These are phyloP conservation scores for Ctenoplectra terminalis DNA, from an alignment of 1,140 invertebrate species.

Conservation along the genomic window DNA sequence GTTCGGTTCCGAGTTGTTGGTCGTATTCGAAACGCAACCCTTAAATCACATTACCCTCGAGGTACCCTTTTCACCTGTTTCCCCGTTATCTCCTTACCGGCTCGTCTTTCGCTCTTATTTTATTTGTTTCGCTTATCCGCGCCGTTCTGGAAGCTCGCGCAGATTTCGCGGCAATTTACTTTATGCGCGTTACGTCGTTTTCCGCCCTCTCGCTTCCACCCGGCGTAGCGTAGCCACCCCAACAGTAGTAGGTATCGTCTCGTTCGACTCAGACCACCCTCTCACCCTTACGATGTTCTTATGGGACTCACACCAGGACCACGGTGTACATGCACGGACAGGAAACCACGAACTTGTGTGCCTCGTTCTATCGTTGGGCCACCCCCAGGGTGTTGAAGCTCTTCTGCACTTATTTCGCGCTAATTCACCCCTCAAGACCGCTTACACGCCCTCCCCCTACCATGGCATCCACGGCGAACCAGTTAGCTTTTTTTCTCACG, in stretches of 20 bases:
- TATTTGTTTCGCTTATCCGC: constrained; percentile 77
- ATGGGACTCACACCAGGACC: constrained; percentile 43
- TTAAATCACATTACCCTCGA: constrained; percentile 67
- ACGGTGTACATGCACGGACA: neutral
- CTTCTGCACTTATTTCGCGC: constrained; percentile 78
- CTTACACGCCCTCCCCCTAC: constrained; percentile 67
- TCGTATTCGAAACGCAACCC: constrained; percentile 17
- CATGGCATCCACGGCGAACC: constrained; percentile 49
- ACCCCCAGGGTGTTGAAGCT: constrained; percentile 54
- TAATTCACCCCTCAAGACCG: constrained; percentile 82
- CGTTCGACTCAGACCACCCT: constrained; percentile 48
- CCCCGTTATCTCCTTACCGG: constrained; percentile 57
- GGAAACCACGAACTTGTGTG: constrained; percentile 1
- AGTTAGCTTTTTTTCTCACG: constrained; percentile 80
- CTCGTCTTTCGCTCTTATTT: constrained; percentile 66
- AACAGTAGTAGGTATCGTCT: constrained; percentile 63
- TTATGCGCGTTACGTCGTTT: constrained; percentile 79
- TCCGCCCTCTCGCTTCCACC: constrained; percentile 71
- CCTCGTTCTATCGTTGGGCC: constrained; percentile 60
- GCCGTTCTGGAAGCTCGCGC: constrained; percentile 57
- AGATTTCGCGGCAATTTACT: constrained; percentile 81
- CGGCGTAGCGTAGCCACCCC: constrained; percentile 38
- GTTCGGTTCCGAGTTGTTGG: neutral
- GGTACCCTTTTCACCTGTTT: constrained; percentile 57
- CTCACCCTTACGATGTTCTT: constrained; percentile 63